Evolutionary conservation across 2,797 vertebrate species (phyloP), one percentile per base, ranked within the genome.

Genomic region (Amblyopsis hoosieri): DNA sequence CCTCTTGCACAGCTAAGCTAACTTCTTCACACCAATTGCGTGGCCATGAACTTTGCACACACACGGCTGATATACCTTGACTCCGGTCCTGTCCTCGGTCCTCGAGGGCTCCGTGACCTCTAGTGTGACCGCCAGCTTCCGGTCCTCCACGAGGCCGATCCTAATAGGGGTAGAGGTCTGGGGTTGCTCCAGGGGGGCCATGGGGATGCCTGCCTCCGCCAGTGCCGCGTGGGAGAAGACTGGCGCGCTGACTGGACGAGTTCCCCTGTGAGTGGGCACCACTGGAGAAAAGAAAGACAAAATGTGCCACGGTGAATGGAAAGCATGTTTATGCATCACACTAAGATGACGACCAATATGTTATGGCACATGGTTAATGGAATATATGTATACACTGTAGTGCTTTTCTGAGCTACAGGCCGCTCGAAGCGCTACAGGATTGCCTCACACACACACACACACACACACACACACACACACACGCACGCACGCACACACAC

Each of bases 161-260:
- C 78, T 90, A 66, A 91, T 85, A 2, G 87, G 88, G 48, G 90
- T 90, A 55, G 86, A 89, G 64, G 89, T 89, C 79, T 89, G 85
- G 13, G 85, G 89, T 66, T 87, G 86, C 12, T 89, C 85, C 0
- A 85, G 49, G 0, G 71, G 71, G 7, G 72, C 64, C 85, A 89
- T 83, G 48, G 88, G 90, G 67, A 91, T 89, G 51, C 69, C 73
- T 5, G 62, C 23, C 85, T 94, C 90, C 56, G 71, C 82, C 12
- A 33, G 74, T 29, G 29, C 90, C 29, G 86, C 86, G 76, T 95
- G 95, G 66, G 94, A 91, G 69, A 96, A 95, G 85, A 96, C 94
- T 0, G 96, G 96, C 29, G 95, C 96, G 10, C 96, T 97, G 73
- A 95, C 95, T 15, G 96, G 95, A 60, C 95, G 94, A 3, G 91